Evolutionary conservation across 1,140 invertebrate species (phyloP), one percentile per base, ranked within the genome.

Genomic region (Drosophila littoralis): DNA sequence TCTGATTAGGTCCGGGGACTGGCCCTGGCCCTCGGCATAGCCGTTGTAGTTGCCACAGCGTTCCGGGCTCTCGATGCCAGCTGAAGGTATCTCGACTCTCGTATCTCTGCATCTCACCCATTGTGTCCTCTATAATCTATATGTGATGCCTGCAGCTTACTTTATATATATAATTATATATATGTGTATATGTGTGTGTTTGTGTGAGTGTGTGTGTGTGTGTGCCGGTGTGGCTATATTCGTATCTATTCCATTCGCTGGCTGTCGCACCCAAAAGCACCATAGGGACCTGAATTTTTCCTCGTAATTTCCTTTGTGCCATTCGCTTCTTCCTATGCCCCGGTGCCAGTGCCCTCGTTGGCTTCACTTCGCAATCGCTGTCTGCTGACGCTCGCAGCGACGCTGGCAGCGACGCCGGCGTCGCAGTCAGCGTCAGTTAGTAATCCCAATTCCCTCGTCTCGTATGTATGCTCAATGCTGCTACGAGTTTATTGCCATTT

Each of bases 261-360:
- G 36, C 71, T 75, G 82, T 86, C 82, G 79, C 82, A 86, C 83
- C 83, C 76, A 82, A 88, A 86, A 86, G 79, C 77, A 86, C 83
- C 83, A 89, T 83, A 80, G 84, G 84, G 84, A 88, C 80, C 84
- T 89, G 77, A 84, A 75, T 88, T 83, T 89, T 88, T 88, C 84
- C 83, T 88, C 75, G 83, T 86, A 86, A 88, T 86, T 86, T 86
- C 79, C 83, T 88, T 88, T 86, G 84, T 78, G 77, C 38, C 64
- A 75, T 51, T 48, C 45, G 54, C 54, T 79, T 65, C 78, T 68
- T 32, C 50, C 46, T 67, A 45, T 65, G 50, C 12, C 58, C 12
- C 51, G 54, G 22, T 68, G 54, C 42, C 70, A 61, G 48, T 77
- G 79, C 51, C 72, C 60, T 78, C 70, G 71, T 63, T 71, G 58